Percentiles rank a stretch among this genome's conserved stretches.
Evolutionary conservation across 2,888 invertebrate species (phyloP).

Genomic region (Lepetodrilus schrolli): DNA sequence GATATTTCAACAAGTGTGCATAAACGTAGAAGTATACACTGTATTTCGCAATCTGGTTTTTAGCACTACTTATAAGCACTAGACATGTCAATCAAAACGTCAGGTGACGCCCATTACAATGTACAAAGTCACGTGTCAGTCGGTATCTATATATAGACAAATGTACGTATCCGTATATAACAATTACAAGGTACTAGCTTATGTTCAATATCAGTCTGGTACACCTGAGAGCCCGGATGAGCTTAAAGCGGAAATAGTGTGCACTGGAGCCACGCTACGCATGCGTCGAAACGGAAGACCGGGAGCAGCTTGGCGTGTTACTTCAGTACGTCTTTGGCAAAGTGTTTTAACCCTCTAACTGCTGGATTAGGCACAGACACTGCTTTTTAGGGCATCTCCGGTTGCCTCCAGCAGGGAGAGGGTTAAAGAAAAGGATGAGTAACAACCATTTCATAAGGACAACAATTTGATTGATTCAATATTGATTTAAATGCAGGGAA

Average conservation of each 20-base stretch:
- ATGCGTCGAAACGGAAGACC: slow-evolving; percentile 5
- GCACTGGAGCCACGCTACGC: slow-evolving; percentile 3
- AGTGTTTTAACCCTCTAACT: too few species aligned
- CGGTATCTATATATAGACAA: too few species aligned
- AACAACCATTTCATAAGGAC: slow-evolving; percentile 19
- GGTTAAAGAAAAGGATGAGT: background rate
- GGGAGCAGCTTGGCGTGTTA: background rate
- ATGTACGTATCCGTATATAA: background rate
- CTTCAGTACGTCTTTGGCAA: slow-evolving; percentile 21
- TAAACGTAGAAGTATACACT: too few species aligned
- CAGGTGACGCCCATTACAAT: background rate
- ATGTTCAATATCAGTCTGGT: slow-evolving; percentile 12
- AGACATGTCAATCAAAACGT: too few species aligned
- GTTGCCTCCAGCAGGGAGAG: too few species aligned
- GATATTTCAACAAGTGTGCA: too few species aligned
- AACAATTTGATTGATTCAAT: slow-evolving; percentile 1
- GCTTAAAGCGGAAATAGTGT: slow-evolving; percentile 19
- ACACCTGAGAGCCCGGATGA: slow-evolving; percentile 25
- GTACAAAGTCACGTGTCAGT: slow-evolving; percentile 9
- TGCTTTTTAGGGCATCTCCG: too few species aligned
- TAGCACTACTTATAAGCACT: too few species aligned
- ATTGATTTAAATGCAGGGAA: background rate
- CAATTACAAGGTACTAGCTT: background rate
- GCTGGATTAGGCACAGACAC: too few species aligned
- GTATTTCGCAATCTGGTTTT: too few species aligned